Evolutionary conservation across 1,140 invertebrate genomes (phyloP), one percentile per base, ranked within the genome.

Genomic region (Zophobas atratus): DNA sequence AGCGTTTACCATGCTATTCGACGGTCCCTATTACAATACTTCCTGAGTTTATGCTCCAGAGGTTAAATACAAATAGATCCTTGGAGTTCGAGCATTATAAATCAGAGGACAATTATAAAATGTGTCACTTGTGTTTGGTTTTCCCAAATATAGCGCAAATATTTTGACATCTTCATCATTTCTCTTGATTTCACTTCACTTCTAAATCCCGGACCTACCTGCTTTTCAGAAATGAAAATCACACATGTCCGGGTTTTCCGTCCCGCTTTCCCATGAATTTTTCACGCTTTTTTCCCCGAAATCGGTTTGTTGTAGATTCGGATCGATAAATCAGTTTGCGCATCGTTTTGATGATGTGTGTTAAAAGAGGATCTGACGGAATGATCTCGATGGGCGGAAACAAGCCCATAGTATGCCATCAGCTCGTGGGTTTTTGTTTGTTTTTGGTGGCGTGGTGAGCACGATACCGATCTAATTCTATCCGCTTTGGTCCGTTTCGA

Each of bases 371-470:
- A 73, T 73, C 77, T 75, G 77, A 46, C 77, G 73, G 57, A 78
- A 55, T 73, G 57, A 78, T 78, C 77, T 76, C 57, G 77, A 78
- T 78, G 77, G 70, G 71, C 77, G 77, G 77, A 78, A 78, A 78
- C 77, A 71, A 53, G 77, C 57, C 77, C 77, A 70, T 75, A 75
- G 41, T 48, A 71, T 71, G 48, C 67, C 67, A 72, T 72, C 56
- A 53, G 49, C 77, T 60, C 46, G 70, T 39, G 38, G 48, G 51
- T 78, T 78, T 78, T 77, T 77, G 56, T 77, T 77, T 63, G 56
- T 72, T 77, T 77, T 55, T 77, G 41, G 63, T 60, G 55, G 74
- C 74, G 57, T 76, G 63, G 75, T 63, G 48, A 76, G 75, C 35
- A 53, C 46, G 75, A 76, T 76, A 76, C 75, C 36, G 49, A 76